These are phyloP conservation scores for Vanessa atalanta DNA, from an alignment of 1,140 invertebrate species.

Conservation along the genomic window DNA sequence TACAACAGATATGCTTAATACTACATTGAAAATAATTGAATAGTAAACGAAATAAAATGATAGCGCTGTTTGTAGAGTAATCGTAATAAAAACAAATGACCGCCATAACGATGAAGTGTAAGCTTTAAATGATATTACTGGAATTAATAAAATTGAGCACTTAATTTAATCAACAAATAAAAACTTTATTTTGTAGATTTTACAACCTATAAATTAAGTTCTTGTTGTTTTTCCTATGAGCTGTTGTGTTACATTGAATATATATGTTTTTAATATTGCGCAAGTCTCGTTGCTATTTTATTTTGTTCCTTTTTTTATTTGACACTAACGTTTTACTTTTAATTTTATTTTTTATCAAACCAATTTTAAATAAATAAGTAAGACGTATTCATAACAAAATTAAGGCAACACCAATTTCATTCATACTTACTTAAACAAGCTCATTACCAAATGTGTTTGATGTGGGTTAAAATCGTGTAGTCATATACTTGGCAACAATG, in stretches of 20 bases:
- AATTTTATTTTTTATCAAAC: too few relatives aligned
- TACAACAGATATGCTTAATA: background rate
- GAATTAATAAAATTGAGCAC: constrained; percentile 14
- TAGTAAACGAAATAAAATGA: background rate
- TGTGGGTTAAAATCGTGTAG: background rate
- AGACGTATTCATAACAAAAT: too few relatives aligned
- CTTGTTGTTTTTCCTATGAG: background rate
- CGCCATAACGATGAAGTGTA: constrained; percentile 16
- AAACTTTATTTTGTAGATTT: background rate
- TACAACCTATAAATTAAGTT: background rate
- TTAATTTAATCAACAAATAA: constrained; percentile 19
- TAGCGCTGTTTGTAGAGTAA: constrained; percentile 10
- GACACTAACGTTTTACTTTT: too few relatives aligned
- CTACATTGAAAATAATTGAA: background rate
- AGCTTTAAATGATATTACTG: constrained; percentile 17
- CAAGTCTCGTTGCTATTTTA: too few relatives aligned
- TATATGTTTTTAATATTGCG: too few relatives aligned
- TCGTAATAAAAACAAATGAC: constrained; percentile 21
- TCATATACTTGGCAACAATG: background rate
- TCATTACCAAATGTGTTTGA: background rate
- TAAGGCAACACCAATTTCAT: too few relatives aligned
- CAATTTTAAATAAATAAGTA: too few relatives aligned
- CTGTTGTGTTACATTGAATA: too few relatives aligned
- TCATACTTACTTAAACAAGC: too few relatives aligned
- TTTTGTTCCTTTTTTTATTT: too few relatives aligned